Conservation (phyloP, 2,113 vertebrate species). For the Nesoenas mayeri region DNA sequence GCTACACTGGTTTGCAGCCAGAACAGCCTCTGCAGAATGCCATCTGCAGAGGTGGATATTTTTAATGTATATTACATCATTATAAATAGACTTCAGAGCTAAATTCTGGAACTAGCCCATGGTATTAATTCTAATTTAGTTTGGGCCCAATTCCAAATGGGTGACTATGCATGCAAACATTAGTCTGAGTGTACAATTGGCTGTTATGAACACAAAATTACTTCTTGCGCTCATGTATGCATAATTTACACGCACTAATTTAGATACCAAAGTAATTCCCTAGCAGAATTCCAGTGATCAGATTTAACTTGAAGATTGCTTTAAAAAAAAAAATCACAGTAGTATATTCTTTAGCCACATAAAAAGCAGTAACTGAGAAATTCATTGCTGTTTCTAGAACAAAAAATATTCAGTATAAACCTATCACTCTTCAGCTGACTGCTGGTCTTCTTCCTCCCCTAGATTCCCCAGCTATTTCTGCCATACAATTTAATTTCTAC, state of each 20-base stretch:
- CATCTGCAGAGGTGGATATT: not conserved
- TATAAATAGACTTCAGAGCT: constrained; percentile 19
- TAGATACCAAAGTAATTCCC: constrained; percentile 21
- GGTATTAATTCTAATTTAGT: constrained; percentile 26
- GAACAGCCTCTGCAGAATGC: not conserved
- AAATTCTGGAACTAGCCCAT: constrained; percentile 15
- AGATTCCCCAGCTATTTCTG: not conserved
- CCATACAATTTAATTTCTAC: not conserved
- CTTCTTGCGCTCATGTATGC: constrained; percentile 14
- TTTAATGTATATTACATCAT: not conserved
- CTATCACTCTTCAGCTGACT: not conserved
- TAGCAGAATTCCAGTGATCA: not conserved
- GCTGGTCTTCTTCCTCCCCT: not conserved
- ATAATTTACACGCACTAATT: constrained; percentile 12
- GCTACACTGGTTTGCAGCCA: not conserved
- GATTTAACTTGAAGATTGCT: not conserved
- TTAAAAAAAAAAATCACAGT: not conserved
- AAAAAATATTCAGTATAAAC: not conserved
- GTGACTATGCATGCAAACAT: constrained; percentile 45
- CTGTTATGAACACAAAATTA: constrained; percentile 40
- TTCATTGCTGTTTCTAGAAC: not conserved
- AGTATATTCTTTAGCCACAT: not conserved
- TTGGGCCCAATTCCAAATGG: constrained; percentile 43
- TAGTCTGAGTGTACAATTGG: not conserved
- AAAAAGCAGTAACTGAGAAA: not conserved